phyloP scores from a whole-genome alignment of 1,140 invertebrate species.

The Pachyrhynchus sulphureomaculatus region DNA sequence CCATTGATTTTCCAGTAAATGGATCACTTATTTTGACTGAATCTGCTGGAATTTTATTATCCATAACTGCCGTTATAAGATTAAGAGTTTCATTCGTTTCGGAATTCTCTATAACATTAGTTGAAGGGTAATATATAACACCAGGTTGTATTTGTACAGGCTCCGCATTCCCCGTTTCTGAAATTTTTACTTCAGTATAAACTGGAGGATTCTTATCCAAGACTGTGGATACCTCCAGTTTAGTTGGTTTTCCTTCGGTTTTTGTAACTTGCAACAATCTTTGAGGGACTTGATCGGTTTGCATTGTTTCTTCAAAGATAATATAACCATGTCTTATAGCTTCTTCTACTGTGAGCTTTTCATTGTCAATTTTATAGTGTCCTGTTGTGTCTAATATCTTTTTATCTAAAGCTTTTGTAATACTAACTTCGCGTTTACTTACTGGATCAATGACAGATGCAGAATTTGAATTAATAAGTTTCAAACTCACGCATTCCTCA shows the following conservation, averaged over 20 bases:
- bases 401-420: constrained; percentile 75
- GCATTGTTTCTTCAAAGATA: constrained; percentile 58
- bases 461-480: constrained; percentile 81
- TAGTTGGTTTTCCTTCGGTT: constrained; percentile 63
- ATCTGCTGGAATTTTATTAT: constrained; percentile 64
- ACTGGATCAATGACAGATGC: constrained; percentile 75
- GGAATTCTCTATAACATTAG: constrained; percentile 70
- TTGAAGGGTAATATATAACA: constrained; percentile 74
- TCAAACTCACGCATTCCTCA: constrained; percentile 81
- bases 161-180: constrained; percentile 58
- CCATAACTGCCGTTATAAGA: constrained; percentile 68
- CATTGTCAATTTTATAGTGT: constrained; percentile 62
- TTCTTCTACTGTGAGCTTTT: constrained; percentile 72
- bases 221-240: constrained; percentile 63
- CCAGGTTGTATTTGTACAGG: constrained; percentile 69
- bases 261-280: constrained; percentile 65
- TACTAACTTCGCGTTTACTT: constrained; percentile 67
- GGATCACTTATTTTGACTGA: constrained; percentile 79
- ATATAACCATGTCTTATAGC: constrained; percentile 72
- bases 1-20: constrained; percentile 65
- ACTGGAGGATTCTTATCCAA: constrained; percentile 51
- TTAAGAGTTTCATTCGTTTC: constrained; percentile 68
- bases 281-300: constrained; percentile 52
- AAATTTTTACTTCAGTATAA: constrained; percentile 53
- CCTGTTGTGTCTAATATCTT: constrained; percentile 77